phyloP scores from a whole-genome alignment of 2,888 invertebrate genomes.

The Sinodicranocentrus sp. region DNA sequence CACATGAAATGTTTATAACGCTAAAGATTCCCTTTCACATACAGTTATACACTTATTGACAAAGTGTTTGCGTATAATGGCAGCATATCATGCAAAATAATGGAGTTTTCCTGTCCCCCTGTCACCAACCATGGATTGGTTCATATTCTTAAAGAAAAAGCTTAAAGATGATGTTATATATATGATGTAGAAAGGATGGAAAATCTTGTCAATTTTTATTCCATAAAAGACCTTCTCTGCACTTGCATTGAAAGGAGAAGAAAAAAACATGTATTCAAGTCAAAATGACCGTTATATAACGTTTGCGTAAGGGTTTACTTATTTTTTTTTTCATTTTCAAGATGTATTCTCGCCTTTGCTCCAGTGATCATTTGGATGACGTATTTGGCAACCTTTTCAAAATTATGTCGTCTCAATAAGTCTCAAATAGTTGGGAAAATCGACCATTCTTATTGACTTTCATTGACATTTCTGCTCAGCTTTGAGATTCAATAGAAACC shows the following conservation, averaged over 20 bases:
- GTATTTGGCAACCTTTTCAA: too few species aligned
- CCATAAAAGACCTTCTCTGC: not conserved
- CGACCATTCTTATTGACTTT: too few species aligned
- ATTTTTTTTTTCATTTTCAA: too few species aligned
- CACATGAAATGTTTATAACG: not conserved
- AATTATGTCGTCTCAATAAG: too few species aligned
- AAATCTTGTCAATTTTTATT: constrained; percentile 39
- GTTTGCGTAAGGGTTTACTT: too few species aligned
- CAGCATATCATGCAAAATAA: constrained; percentile 49
- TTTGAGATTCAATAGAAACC: too few species aligned
- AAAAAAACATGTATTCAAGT: constrained; percentile 17
- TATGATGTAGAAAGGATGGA: constrained; percentile 15
- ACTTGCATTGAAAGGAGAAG: not conserved
- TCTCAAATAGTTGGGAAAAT: too few species aligned
- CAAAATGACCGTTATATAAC: constrained; percentile 18
- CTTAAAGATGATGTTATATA: too few species aligned
- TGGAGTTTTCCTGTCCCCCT: constrained; percentile 56
- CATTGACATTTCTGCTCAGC: too few species aligned
- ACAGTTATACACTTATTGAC: not conserved
- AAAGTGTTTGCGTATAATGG: constrained; percentile 18
- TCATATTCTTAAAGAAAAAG: too few species aligned
- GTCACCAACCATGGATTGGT: constrained; percentile 26
- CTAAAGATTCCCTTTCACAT: not conserved
- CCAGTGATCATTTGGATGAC: too few species aligned
- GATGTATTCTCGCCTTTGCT: too few species aligned